These are phyloP conservation scores for Lamellibrachia luymesi DNA, from an alignment of 1,140 invertebrate genomes.

Conservation along the genomic window DNA sequence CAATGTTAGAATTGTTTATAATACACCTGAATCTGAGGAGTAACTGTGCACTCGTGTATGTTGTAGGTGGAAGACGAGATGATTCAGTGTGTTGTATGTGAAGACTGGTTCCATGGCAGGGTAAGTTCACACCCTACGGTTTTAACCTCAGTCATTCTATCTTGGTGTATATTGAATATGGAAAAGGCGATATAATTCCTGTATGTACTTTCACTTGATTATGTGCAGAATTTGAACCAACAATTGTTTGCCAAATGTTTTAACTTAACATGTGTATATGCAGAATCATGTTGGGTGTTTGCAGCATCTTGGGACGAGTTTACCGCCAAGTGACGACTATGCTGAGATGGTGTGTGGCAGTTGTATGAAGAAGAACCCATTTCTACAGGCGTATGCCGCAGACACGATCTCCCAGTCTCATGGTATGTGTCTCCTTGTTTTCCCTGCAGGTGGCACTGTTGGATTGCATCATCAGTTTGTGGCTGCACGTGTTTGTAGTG, in stretches of 20 bases:
- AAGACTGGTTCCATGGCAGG: conserved; percentile 93
- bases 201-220: not conserved
- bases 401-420: not conserved
- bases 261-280: not conserved
- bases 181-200: too few relatives aligned
- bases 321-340: conserved; percentile 62
- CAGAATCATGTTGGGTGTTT: conserved; percentile 24
- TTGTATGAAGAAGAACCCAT: conserved; percentile 72
- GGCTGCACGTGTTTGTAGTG: not conserved
- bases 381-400: conserved; percentile 70
- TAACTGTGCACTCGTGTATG: conserved; percentile 22
- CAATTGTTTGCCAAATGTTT: not conserved
- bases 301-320: conserved; percentile 66
- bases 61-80: conserved; percentile 76
- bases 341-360: conserved; percentile 70
- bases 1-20: too few relatives aligned
- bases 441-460: not conserved
- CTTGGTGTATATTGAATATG: not conserved
- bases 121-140: conserved; percentile 44
- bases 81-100: conserved; percentile 95
- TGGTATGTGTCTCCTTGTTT: not conserved
- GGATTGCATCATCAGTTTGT: not conserved
- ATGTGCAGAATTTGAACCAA: too few relatives aligned
- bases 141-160: not conserved
- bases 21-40: too few relatives aligned